These are phyloP conservation scores for Anolis carolinensis DNA, from an alignment of 2,113 vertebrate species.

Conservation along the genomic window DNA sequence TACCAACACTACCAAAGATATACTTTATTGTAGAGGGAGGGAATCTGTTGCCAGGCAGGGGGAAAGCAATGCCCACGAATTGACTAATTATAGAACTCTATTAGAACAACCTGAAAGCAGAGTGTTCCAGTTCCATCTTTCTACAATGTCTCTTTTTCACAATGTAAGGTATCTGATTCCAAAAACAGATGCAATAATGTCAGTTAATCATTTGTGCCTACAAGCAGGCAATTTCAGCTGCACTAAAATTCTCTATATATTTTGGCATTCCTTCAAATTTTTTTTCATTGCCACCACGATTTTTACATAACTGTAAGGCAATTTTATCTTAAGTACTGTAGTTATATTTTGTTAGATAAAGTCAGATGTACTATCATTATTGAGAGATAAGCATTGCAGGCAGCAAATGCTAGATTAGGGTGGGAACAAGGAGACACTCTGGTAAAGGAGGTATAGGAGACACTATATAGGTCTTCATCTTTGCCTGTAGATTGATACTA, in stretches of 20 bases:
- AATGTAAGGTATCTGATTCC: constrained; percentile 1
- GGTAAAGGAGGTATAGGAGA: background rate
- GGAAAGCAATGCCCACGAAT: background rate
- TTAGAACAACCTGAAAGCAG: constrained; percentile 16
- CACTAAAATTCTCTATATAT: background rate
- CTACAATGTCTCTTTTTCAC: background rate
- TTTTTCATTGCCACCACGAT: background rate
- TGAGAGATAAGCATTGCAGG: background rate
- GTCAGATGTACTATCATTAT: background rate
- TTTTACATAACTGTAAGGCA: background rate
- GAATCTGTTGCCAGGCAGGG: background rate
- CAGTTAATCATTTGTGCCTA: background rate
- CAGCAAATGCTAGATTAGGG: too few species aligned
- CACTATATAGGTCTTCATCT: background rate
- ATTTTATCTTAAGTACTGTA: background rate
- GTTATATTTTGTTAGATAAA: background rate
- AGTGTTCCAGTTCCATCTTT: constrained; percentile 3
- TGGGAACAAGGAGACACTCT: too few species aligned
- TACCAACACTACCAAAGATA: background rate
- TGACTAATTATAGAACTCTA: constrained; percentile 21
- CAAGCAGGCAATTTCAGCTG: background rate
- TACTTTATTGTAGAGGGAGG: background rate
- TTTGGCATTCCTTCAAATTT: background rate
- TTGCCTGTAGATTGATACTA: too few species aligned
- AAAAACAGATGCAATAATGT: background rate